Evolutionary conservation across 2,797 vertebrate genomes (phyloP), one percentile per base, ranked within the genome.

Genomic region (Etheostoma perlongum): DNA sequence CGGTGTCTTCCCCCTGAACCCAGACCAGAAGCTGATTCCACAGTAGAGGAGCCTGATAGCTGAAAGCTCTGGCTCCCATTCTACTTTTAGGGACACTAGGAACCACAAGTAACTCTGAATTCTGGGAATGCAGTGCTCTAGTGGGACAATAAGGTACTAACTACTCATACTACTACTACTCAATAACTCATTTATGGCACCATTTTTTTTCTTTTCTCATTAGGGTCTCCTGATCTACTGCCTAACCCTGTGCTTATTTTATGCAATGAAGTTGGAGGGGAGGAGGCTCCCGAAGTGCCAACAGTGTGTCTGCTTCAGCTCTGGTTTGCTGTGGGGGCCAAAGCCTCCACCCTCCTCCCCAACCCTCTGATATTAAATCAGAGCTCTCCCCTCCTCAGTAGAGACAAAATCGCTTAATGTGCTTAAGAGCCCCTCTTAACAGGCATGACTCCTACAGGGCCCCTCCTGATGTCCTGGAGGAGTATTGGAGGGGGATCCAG

Each of bases 401-500:
- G 92, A 95, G 95, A 96, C 92, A 8, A 95, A 96, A 95, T 96
- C 94, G 87, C 94, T 85, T 93, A 95, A 96, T 96, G 95, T 93
- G 95, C 96, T 96, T 96, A 96, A 96, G 96, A 97, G 93, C 93
- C 94, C 89, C 78, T 74, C 91, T 82, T 97, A 98, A 99, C 94
- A 97, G 95, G 95, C 97, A 88, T 98, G 96, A 98, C 97, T 98
- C 96, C 97, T 97, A 52, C 79, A 76, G 95, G 90, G 93, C 85
- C 85, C 88, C 84, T 69, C 78, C 79, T 82, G 78, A 89, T 83
- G 88, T 91, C 91, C 93, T 89, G 89, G 55, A 88, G 86, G 82
- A 81, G 67, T 25, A 67, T 80, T 72, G 67, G 69, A 84, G 69
- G 81, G 83, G 82, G 75, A 67, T 72, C 68, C 36, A 48, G 77